A percentile compares a stretch with the other conserved stretches of the same genome.
Conservation (phyloP, 2,113 vertebrate genomes). For the Oreochromis aureus region DNA sequence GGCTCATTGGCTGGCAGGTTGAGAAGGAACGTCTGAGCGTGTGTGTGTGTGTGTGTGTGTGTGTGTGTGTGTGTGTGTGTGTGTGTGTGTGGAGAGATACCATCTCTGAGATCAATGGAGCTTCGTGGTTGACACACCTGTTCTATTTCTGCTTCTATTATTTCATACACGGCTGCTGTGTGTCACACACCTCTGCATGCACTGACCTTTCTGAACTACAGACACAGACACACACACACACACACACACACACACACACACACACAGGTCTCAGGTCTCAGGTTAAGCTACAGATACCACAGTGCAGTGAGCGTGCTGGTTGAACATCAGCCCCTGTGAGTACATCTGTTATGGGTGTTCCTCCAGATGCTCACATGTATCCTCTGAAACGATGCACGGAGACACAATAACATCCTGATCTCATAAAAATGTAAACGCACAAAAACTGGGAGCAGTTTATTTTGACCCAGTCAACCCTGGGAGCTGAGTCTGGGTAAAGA, state of each 20-base stretch:
- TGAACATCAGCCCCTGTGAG: neutral
- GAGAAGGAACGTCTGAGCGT: too few relatives aligned
- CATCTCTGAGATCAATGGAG: constrained; percentile 6
- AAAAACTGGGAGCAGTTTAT: neutral
- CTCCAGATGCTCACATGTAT: neutral
- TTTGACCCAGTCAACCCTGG: neutral
- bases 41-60: neutral
- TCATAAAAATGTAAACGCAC: neutral
- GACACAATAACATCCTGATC: neutral
- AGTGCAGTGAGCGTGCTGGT: neutral
- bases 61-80: neutral
- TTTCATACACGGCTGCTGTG: neutral
- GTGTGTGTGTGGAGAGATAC: neutral
- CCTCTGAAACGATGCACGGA: neutral
- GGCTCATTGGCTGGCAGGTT: too few relatives aligned
- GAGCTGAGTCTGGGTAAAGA: neutral
- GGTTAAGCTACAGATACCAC: neutral
- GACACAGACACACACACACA: neutral
- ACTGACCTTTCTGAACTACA: neutral
- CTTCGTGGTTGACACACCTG: constrained; percentile 23
- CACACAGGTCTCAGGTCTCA: too few relatives aligned
- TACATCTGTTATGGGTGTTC: neutral
- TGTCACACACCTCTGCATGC: neutral
- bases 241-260: too few relatives aligned
- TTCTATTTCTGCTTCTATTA: constrained; percentile 13